Evolutionary conservation across 2,797 vertebrate species (phyloP), one percentile per base, ranked within the genome.

Genomic region (Chanos chanos): DNA sequence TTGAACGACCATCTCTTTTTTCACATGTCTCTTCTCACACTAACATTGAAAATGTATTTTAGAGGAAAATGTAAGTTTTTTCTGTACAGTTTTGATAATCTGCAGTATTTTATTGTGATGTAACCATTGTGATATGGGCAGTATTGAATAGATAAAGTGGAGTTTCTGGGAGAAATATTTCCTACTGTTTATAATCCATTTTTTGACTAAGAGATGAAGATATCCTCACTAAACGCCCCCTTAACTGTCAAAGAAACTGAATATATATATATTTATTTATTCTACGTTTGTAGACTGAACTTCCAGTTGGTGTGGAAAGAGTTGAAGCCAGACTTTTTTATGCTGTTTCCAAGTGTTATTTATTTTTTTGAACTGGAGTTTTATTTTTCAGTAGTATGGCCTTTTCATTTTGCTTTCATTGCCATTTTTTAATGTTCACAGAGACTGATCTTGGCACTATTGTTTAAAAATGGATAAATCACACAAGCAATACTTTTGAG

Each of bases 31-130:
- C 89, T 85, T 88, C 79, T 84, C 77, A 88, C 84, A 86, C 87
- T 88, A 91, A 90, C 88, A 85, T 87, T 85, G 88, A 93, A 94
- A 93, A 90, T 90, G 93, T 96, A 96, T 96, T 98, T 97, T 97
- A 92, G 92, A 95, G 91, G 75, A 83, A 89, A 78, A 91, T 95
- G 92, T 95, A 96, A 92, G 89, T 94, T 89, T 85, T 66, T 93
- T 89, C 91, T 96, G 94, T 97, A 98, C 90, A 87, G 94, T 92
- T 81, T 98, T 97, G 93, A 98, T 97, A 98, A 98, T 86, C 93
- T 91, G 91, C 92, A 91, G 94, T 97, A 93, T 93, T 95, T 97
- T 93, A 92, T 91, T 86, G 94, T 97, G 90, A 87, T 59, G 93
- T 97, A 92, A 89, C 89, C 84, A 91, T 94, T 91, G 94, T 97